These are phyloP conservation scores for Ormyrus nitidulus DNA, from an alignment of 2,888 invertebrate species.

Conservation along the genomic window DNA sequence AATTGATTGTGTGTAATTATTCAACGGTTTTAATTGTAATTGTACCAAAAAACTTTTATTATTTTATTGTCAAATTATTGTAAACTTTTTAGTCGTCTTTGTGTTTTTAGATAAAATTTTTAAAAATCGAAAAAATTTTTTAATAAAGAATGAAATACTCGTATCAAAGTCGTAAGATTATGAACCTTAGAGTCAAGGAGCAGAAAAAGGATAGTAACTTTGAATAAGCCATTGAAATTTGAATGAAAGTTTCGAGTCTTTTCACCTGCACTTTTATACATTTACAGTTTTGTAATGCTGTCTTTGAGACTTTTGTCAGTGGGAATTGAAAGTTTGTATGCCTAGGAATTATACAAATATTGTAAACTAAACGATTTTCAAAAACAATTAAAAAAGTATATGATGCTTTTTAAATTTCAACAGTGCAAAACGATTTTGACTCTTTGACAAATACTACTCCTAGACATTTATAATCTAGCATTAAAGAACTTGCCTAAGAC, in stretches of 20 bases:
- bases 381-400: conserved; percentile 37
- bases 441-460: conserved; percentile 64
- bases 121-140: conserved; percentile 42
- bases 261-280: conserved; percentile 69
- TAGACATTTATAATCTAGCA: conserved; percentile 63
- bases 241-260: conserved; percentile 65
- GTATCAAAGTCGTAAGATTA: conserved; percentile 47
- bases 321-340: conserved; percentile 55
- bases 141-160: conserved; percentile 40
- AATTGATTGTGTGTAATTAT: conserved; percentile 11
- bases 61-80: conserved; percentile 36
- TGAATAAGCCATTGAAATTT: conserved; percentile 41
- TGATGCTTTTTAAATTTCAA: conserved; percentile 47
- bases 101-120: conserved; percentile 33
- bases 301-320: conserved; percentile 41
- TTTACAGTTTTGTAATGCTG: conserved; percentile 64
- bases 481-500: conserved; percentile 56
- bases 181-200: conserved; percentile 39
- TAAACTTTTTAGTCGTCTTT: conserved; percentile 30
- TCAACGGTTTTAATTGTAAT: neutral
- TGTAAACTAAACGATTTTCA: conserved; percentile 40
- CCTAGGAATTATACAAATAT: conserved; percentile 48
- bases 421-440: conserved; percentile 60
- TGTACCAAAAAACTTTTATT: conserved; percentile 32
- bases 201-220: conserved; percentile 41